Conservation (phyloP, 2,888 invertebrate genomes). For the Chromoteleia sp. region DNA sequence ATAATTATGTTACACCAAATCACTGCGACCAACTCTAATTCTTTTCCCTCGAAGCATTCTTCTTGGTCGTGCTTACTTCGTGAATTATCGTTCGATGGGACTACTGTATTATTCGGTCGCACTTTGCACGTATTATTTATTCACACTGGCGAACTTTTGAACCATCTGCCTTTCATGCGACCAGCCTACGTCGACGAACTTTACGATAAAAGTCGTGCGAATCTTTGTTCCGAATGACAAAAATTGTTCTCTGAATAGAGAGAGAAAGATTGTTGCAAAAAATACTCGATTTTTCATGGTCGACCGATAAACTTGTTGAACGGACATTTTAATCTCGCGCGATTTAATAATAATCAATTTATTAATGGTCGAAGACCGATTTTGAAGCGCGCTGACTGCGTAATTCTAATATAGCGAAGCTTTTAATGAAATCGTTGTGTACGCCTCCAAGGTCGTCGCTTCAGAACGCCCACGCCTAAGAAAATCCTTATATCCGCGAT, state of each 20-base stretch:
- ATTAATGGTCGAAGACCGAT: constrained; percentile 19
- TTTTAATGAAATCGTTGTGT: constrained; percentile 39
- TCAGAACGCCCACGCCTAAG: constrained; percentile 33
- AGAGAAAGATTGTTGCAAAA: too few relatives aligned
- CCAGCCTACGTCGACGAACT: background rate
- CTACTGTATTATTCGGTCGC: constrained; percentile 19
- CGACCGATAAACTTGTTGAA: background rate
- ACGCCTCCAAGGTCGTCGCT: constrained; percentile 38
- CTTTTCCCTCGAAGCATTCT: constrained; percentile 18
- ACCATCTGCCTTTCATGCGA: constrained; percentile 6
- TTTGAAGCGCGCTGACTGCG: constrained; percentile 25
- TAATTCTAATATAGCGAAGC: constrained; percentile 37
- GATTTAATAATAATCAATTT: too few relatives aligned
- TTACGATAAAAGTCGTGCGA: constrained; percentile 5
- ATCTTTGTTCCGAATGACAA: background rate
- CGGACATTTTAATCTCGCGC: background rate
- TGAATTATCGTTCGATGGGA: constrained; percentile 19
- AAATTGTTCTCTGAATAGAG: too few relatives aligned
- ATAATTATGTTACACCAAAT: constrained; percentile 50
- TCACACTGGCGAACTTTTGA: constrained; percentile 7
- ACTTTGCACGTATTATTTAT: constrained; percentile 9
- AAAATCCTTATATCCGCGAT: constrained; percentile 36
- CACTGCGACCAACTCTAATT: constrained; percentile 27
- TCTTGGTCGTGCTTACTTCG: background rate
- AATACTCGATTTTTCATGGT: too few relatives aligned